These are phyloP conservation scores for Galeopterus variegatus DNA, from an alignment of 2,113 vertebrate genomes.

Conservation along the genomic window DNA sequence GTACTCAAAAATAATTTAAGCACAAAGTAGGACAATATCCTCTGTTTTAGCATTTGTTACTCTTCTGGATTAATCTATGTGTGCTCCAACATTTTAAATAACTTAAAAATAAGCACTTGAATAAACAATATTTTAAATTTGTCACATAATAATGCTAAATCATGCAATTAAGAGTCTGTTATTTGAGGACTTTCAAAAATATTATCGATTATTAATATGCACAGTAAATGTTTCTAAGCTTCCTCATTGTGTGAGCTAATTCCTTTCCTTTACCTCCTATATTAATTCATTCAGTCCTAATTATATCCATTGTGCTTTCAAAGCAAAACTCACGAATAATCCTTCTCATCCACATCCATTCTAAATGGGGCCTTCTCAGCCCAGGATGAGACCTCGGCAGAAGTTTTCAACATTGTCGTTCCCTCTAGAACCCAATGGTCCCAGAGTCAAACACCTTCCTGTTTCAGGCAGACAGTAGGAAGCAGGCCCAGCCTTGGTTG, in stretches of 20 bases:
- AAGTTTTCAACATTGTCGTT: not conserved
- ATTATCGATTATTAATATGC: not conserved
- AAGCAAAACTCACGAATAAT: not conserved
- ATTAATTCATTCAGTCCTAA: not conserved
- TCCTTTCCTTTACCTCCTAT: not conserved
- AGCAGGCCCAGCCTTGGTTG: fast-evolving
- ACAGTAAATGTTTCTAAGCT: not conserved
- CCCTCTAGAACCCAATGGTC: not conserved
- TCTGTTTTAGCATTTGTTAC: not conserved
- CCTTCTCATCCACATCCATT: not conserved
- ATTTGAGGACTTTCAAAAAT: not conserved
- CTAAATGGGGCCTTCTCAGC: fast-evolving
- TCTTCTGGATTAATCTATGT: not conserved
- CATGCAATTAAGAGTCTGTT: not conserved
- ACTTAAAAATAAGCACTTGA: not conserved
- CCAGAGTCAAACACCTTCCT: not conserved
- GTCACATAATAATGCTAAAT: not conserved
- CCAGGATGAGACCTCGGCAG: not conserved
- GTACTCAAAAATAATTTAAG: not conserved
- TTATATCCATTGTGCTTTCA: not conserved
- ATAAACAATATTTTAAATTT: not conserved
- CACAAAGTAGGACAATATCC: not conserved
- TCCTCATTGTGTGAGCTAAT: not conserved
- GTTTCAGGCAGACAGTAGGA: fast-evolving
- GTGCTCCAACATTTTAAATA: not conserved